A percentile compares a stretch with the other conserved stretches of the same genome.
phyloP scores from a whole-genome alignment of 2,113 vertebrate species.

The Picathartes gymnocephalus region DNA sequence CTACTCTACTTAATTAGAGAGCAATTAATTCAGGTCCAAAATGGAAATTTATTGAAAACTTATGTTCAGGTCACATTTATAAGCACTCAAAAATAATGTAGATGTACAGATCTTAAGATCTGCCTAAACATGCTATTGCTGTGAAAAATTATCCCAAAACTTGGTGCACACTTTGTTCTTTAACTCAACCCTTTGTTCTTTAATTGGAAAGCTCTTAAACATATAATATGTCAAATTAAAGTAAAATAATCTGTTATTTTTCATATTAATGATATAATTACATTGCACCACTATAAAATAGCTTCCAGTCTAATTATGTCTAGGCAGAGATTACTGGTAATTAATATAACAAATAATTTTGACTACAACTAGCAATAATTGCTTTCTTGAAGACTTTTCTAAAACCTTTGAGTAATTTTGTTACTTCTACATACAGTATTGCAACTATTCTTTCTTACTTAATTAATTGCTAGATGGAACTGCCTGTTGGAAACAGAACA shows the following conservation, averaged over 20 bases:
- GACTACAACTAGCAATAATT: slow-evolving; percentile 47
- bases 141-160: not conserved
- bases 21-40: not conserved
- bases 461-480: not conserved
- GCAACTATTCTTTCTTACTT: slow-evolving; percentile 27
- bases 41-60: not conserved
- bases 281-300: slow-evolving; percentile 35
- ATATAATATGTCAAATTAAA: slow-evolving; percentile 33
- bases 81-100: not conserved
- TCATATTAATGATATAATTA: slow-evolving; percentile 65
- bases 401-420: slow-evolving; percentile 55
- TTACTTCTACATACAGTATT: not conserved
- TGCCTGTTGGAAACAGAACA: not conserved
- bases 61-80: not conserved
- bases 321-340: slow-evolving; percentile 39
- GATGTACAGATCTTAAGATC: not conserved
- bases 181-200: not conserved
- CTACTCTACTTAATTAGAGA: not conserved
- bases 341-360: slow-evolving; percentile 70
- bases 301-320: slow-evolving; percentile 42
- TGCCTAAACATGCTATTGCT: not conserved
- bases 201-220: slow-evolving; percentile 20
- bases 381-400: slow-evolving; percentile 50
- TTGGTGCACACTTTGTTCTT: not conserved
- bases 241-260: slow-evolving; percentile 49